Evolutionary conservation across 1,140 invertebrate species (phyloP).

Genomic region (Drosophila repletoides): DNA sequence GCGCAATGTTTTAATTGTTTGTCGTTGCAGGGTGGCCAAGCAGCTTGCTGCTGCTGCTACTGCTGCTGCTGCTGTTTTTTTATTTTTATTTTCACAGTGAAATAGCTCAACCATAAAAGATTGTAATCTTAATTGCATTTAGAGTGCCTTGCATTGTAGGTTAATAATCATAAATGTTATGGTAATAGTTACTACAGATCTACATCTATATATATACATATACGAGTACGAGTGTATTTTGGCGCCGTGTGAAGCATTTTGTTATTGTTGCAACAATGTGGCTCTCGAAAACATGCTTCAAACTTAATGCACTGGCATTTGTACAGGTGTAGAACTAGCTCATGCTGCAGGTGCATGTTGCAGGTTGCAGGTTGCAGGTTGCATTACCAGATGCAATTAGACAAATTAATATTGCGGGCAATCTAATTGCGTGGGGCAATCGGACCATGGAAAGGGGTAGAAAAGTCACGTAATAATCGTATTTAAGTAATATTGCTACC

Average conservation of each 20-base stretch:
- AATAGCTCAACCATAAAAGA: conserved; percentile 65
- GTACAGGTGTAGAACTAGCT: conserved; percentile 16
- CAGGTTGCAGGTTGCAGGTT: too few species aligned
- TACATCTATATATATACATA: conserved; percentile 22
- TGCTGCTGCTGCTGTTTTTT: conserved; percentile 1
- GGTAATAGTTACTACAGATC: conserved; percentile 67
- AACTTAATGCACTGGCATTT: conserved; percentile 42
- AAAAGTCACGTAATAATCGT: too few species aligned
- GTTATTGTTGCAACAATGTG: conserved; percentile 53
- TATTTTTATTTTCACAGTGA: conserved; percentile 49
- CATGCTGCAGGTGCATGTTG: not conserved
- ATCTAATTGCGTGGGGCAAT: not conserved
- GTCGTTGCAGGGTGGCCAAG: conserved; percentile 59
- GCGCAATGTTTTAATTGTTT: conserved; percentile 79
- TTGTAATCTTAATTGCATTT: conserved; percentile 80
- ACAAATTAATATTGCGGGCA: conserved; percentile 36
- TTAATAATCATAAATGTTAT: conserved; percentile 81
- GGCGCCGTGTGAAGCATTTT: conserved; percentile 43
- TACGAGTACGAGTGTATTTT: too few species aligned
- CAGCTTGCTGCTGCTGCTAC: conserved; percentile 4
- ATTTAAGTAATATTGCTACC: too few species aligned
- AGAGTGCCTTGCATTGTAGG: conserved; percentile 79
- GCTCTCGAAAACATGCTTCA: conserved; percentile 40
- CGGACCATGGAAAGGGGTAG: not conserved
- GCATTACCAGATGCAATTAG: conserved; percentile 34